Evolutionary conservation across 2,888 invertebrate species (phyloP), one percentile per base, ranked within the genome.

Genomic region (Apamea anceps): DNA sequence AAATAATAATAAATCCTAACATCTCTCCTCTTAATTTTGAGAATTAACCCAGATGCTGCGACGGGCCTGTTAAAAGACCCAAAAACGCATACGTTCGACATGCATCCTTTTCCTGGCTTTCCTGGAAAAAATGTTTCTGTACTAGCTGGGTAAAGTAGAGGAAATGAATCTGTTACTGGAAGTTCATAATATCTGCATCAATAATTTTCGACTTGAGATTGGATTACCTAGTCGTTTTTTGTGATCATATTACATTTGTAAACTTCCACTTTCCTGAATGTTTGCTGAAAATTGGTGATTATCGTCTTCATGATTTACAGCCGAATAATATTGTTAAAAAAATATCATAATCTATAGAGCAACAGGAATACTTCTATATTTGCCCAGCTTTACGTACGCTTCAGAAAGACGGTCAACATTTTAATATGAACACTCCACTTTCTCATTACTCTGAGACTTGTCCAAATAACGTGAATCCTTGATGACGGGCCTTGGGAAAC

Each of bases 401-500:
- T 48, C 25, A 51, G 8, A 25, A 71, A 32, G 15, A 32, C 54
- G 32, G 15, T 10, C 1, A 13, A 51, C 3, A 8, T 80, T 54
- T 1, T 1, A 15, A 37, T 18, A 37, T 48, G 12, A 54, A 54
- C 18, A 32, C 65, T 84, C 75, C 72, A 80, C 4, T 76, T 15
- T 4, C 7, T 66, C 2, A 15, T 6, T 70, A 62, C 45, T 80
- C 83, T 73, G 21, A 66, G n/a, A 25, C 45, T 32, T 45, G 77
- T 80, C 37, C 71, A 77, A 88, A 88, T 81, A 86, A 84, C 81
- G 81, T 84, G 81, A 88, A 86, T 88, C 82, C 81, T 74, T 88
- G 85, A 91, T 87, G 83, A 85, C 84, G 72, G 78, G 77, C 77
- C 51, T 32, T 65, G 74, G 75, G 54, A 71, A 63, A 65, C 81